Evolutionary conservation across 2,113 vertebrate genomes (phyloP).

Genomic region (Gambusia affinis): DNA sequence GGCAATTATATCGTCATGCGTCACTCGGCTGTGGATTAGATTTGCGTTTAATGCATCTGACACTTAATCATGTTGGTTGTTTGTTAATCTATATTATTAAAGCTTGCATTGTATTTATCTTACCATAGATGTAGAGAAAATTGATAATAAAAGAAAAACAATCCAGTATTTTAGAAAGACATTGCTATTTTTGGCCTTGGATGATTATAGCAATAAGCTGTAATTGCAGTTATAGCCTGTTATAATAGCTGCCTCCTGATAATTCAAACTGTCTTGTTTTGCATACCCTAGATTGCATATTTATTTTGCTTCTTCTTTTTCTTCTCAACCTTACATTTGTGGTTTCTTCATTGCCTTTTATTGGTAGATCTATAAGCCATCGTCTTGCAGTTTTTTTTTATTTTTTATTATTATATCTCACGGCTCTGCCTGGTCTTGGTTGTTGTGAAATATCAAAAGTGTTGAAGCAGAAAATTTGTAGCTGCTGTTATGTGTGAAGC

Average conservation of each 20-base stretch:
- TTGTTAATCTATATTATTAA: conserved; percentile 49
- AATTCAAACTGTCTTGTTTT: conserved; percentile 51
- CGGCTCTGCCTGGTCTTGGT: no score
- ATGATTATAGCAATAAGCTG: conserved; percentile 52
- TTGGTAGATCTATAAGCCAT: conserved; percentile 15
- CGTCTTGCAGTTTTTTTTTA: background rate
- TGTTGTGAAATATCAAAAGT: background rate
- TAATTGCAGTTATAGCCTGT: conserved; percentile 35
- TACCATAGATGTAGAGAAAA: background rate
- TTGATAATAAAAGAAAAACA: background rate
- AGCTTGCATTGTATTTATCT: conserved; percentile 7
- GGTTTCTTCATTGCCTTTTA: conserved; percentile 16
- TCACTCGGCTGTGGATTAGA: conserved; percentile 44
- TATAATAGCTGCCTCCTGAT: conserved; percentile 24
- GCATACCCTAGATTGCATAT: conserved; percentile 3
- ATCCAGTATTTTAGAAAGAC: conserved; percentile 12
- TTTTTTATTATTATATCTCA: background rate
- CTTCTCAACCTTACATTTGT: conserved; percentile 21
- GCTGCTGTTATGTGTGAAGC: background rate
- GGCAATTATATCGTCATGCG: conserved; percentile 44
- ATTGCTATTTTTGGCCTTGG: conserved; percentile 18
- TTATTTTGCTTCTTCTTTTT: conserved; percentile 48
- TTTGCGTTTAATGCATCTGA: conserved; percentile 25
- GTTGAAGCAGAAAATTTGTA: background rate
- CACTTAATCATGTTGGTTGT: conserved; percentile 56